These are phyloP conservation scores for Drosophila siamana DNA, from an alignment of 2,888 invertebrate species.

Conservation along the genomic window DNA sequence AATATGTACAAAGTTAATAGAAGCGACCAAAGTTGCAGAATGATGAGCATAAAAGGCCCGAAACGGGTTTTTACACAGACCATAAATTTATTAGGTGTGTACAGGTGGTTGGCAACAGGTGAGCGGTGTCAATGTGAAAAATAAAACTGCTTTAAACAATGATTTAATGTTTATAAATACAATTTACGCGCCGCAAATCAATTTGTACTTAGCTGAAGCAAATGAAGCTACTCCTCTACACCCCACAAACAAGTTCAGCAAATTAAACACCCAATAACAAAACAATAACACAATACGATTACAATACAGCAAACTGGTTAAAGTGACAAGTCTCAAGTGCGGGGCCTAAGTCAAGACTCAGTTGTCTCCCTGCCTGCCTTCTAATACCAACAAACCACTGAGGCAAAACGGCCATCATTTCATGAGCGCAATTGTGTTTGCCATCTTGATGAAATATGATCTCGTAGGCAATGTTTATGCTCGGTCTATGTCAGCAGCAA, in stretches of 20 bases:
- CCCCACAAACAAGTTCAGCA: conserved; percentile 22
- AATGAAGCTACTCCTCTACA: conserved; percentile 25
- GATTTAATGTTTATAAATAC: conserved; percentile 74
- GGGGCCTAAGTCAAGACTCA: conserved; percentile 18
- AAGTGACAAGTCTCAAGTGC: conserved; percentile 38
- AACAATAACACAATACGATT: conserved; percentile 22
- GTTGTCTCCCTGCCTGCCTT: conserved; percentile 41
- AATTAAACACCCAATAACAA: conserved; percentile 27
- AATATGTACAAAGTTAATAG: conserved; percentile 25
- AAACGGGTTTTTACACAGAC: conserved; percentile 52
- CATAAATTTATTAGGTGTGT: conserved; percentile 45
- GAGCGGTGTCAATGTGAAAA: conserved; percentile 13
- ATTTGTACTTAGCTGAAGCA: conserved; percentile 48
- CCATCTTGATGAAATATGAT: conserved; percentile 70
- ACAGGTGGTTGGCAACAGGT: conserved; percentile 48
- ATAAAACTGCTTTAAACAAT: conserved; percentile 32
- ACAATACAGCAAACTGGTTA: conserved; percentile 7
- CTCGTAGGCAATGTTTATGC: conserved; percentile 64
- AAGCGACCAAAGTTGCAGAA: conserved; percentile 18
- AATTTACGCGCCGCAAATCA: conserved; percentile 40
- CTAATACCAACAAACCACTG: conserved; percentile 68
- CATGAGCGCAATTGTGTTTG: conserved; percentile 51
- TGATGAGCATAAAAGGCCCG: conserved; percentile 23
- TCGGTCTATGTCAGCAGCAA: conserved; percentile 21
- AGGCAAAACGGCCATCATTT: conserved; percentile 74